Base-by-base conservation (phyloP, 2,797 vertebrate species). In the Lepus townsendii region DNA sequence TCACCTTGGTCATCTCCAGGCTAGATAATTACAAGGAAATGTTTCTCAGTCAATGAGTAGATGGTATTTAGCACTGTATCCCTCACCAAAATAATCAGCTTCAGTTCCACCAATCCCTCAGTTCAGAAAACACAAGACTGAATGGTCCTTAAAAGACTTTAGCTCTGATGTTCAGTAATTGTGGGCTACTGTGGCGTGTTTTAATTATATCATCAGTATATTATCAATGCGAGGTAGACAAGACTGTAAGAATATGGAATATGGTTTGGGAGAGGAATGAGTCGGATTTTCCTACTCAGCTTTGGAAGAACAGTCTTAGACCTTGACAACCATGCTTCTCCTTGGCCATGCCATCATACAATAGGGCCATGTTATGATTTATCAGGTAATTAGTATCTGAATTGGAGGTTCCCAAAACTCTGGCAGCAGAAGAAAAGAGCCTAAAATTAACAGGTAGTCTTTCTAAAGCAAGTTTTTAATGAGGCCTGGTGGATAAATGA, bases 1-100 rank as follows among this genome's bases (percentile, higher is more conserved):
- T 63, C n/a, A 82, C 47, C 54, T 62, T 68, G 22, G 14, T 83
- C 79, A 76, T 92, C 27, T 87, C 57, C 93, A 97, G 35, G 5
- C 57, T 50, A 5, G 30, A 90, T 71, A 69, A 42, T 79, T 69
- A 90, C 94, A 76, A 88, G 9, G 13, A 10, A 86, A n/a, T 47
- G 32, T 3, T 24, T 76, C 17, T 72, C 38, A 27, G 54, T 66
- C 13, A 10, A 57, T 0, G 4, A 73, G 65, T 77, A 26, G 22
- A 77, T 7, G 20, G 7, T 57, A 66, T 52, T 92, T 88, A 72
- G 32, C 6, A 38, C 1, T 75, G 12, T 60, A 75, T 50, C 71
- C 47, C 1, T 20, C 62, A 78, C 20, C 38, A 35, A 88, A 83
- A 69, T 68, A 83, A 73, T 63, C 9, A 66, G 22, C 62, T 52